Evolutionary conservation across 1,140 invertebrate species (phyloP).

Genomic region (Trichonephila clavipes): DNA sequence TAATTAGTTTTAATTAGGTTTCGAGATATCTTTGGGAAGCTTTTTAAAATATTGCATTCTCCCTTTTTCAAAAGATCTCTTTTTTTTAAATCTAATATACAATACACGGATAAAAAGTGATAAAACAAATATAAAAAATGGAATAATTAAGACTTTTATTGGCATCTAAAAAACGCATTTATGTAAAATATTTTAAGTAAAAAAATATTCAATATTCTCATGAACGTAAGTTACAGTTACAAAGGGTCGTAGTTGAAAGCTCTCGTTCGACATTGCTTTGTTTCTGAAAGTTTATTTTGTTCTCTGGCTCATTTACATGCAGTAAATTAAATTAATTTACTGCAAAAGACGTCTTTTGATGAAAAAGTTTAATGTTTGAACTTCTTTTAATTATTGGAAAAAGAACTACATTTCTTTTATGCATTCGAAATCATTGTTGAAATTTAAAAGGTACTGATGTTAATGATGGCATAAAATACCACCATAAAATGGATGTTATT

Average conservation of each 20-base stretch:
- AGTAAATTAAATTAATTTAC: not conserved
- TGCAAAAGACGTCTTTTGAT: no score
- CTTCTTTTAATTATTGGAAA: no score
- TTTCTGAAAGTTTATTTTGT: not conserved
- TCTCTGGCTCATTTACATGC: not conserved
- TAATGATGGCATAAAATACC: no score
- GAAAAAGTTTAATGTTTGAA: no score
- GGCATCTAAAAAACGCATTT: conserved; percentile 17
- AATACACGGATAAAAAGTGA: not conserved
- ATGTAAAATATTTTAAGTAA: not conserved
- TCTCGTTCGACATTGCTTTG: not conserved
- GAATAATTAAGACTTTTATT: conserved; percentile 7
- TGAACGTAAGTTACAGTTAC: not conserved
- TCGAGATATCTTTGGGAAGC: conserved; percentile 7
- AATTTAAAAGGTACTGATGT: no score
- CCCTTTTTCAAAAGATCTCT: not conserved
- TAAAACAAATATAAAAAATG: not conserved
- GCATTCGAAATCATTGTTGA: no score
- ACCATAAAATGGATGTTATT: no score
- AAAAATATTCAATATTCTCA: not conserved
- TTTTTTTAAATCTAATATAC: not conserved
- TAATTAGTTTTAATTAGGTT: conserved; percentile 42
- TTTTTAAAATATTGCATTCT: conserved; percentile 10
- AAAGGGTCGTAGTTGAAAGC: not conserved
- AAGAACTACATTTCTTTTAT: no score